Conservation (phyloP, 2,797 vertebrate species). For the Poecilia picta region DNA sequence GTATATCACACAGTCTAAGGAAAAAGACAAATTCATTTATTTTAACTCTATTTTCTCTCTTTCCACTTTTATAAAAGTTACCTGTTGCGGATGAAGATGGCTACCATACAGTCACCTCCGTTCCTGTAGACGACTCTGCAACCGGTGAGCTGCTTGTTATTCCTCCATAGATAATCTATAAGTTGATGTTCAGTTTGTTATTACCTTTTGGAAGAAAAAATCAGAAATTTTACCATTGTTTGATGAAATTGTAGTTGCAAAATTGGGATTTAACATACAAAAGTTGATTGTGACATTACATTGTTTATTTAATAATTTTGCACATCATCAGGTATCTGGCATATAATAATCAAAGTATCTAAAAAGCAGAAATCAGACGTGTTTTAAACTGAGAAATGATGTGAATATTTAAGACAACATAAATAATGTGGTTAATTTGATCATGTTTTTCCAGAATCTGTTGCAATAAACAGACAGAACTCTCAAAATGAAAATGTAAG, state of each 20-base stretch:
- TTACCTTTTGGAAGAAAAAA: neutral
- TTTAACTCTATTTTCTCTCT: neutral
- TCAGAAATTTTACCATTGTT: neutral
- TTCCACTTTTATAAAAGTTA: constrained; percentile 6
- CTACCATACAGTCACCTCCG: neutral
- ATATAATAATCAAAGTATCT: neutral
- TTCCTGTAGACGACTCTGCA: neutral
- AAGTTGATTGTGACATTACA: neutral
- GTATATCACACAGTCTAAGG: neutral
- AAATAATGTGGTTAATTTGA: neutral
- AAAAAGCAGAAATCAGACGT: neutral
- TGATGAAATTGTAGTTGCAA: neutral
- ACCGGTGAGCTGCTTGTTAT: constrained; percentile 20
- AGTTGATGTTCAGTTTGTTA: neutral
- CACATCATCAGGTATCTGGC: neutral
- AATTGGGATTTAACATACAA: neutral
- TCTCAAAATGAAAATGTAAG: constrained; percentile 7
- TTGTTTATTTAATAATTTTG: neutral
- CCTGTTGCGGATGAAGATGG: neutral
- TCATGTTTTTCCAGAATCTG: neutral
- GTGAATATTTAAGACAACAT: neutral
- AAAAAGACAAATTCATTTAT: neutral
- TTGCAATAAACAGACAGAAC: neutral
- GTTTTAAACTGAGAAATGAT: neutral
- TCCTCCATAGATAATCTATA: neutral